These are phyloP conservation scores for Pogonus chalceus DNA, from an alignment of 1,140 invertebrate species.

Conservation along the genomic window DNA sequence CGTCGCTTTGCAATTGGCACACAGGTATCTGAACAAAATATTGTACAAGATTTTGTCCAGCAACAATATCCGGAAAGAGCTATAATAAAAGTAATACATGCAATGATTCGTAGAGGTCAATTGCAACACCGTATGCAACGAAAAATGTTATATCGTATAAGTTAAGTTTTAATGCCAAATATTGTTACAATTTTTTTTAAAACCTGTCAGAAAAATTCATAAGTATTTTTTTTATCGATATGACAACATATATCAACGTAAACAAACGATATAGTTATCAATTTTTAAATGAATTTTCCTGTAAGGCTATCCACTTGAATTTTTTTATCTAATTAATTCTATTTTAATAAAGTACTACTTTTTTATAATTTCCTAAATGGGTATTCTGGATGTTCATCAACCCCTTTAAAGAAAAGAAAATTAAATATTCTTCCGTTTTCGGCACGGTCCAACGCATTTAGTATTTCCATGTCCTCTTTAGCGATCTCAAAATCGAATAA, in stretches of 20 bases:
- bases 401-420: constrained; percentile 46
- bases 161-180: constrained; percentile 37
- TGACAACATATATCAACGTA: too few relatives aligned
- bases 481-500: constrained; percentile 47
- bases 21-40: constrained; percentile 89
- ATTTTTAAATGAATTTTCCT: too few relatives aligned
- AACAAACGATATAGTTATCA: too few relatives aligned
- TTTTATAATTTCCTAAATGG: too few relatives aligned
- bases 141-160: constrained; percentile 92
- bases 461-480: constrained; percentile 38
- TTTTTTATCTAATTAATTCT: too few relatives aligned
- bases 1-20: constrained; percentile 90
- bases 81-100: constrained; percentile 82
- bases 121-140: constrained; percentile 91
- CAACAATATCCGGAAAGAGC: constrained; percentile 88
- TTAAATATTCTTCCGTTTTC: constrained; percentile 45
- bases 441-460: constrained; percentile 44
- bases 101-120: constrained; percentile 90
- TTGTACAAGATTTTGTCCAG: constrained; percentile 86
- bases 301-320: too few relatives aligned
- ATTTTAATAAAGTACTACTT: too few relatives aligned
- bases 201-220: too few relatives aligned
- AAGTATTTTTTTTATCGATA: too few relatives aligned
- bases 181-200: too few relatives aligned
- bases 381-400: constrained; percentile 46